A percentile compares a stretch with the other conserved stretches of the same genome.
Evolutionary conservation across 2,888 invertebrate species (phyloP).

Genomic region (Acronicta leporina): DNA sequence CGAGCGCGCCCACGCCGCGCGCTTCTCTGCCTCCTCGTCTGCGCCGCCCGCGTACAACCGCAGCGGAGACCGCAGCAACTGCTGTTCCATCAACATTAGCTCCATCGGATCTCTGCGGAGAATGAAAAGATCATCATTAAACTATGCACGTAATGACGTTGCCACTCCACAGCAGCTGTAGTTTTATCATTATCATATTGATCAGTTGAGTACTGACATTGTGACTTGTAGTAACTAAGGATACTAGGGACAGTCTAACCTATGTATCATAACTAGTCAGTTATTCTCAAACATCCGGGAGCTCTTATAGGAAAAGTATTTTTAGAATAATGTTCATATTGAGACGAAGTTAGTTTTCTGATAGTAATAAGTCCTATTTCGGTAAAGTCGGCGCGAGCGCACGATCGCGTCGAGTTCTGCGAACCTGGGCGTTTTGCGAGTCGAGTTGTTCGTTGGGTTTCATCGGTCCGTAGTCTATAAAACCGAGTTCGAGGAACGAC

Average conservation of each 20-base stretch:
- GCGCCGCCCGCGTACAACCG: conserved; percentile 91
- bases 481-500: conserved; percentile 80
- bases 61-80: conserved; percentile 91
- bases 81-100: conserved; percentile 93
- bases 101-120: conserved; percentile 94
- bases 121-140: conserved; percentile 36
- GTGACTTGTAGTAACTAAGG: neutral
- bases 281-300: conserved; percentile 10
- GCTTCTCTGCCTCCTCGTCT: conserved; percentile 89
- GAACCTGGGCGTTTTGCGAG: conserved; percentile 71
- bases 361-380: conserved; percentile 58
- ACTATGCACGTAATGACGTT: neutral
- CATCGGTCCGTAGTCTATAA: conserved; percentile 85
- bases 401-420: conserved; percentile 63
- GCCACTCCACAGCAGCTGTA: neutral
- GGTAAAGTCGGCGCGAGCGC: conserved; percentile 42
- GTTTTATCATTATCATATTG: neutral
- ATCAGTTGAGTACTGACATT: too few species aligned
- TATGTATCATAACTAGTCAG: too few species aligned
- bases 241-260: conserved; percentile 5
- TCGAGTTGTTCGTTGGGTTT: conserved; percentile 79
- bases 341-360: conserved; percentile 42
- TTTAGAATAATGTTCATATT: conserved; percentile 38
- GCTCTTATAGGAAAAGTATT: conserved; percentile 30
- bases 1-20: conserved; percentile 87